Evolutionary conservation across 1,140 invertebrate species (phyloP).

Genomic region (Nephila pilipes): DNA sequence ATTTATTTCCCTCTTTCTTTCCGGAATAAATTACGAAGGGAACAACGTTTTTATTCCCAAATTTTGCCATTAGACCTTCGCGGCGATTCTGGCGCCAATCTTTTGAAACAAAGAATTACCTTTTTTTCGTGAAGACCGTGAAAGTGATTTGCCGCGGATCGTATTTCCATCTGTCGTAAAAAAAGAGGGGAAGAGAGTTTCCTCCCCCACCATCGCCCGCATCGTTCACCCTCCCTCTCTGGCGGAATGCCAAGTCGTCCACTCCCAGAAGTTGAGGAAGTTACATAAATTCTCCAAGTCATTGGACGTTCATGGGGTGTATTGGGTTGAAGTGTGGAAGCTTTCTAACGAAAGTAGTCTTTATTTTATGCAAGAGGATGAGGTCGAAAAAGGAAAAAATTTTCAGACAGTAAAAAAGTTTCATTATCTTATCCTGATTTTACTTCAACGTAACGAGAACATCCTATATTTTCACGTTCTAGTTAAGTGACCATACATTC

Average conservation of each 20-base stretch:
- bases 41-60: not conserved
- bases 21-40: not conserved
- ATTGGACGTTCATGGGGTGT: too few species aligned
- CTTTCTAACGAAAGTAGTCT: too few species aligned
- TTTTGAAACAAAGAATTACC: not conserved
- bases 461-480: too few species aligned
- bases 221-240: not conserved
- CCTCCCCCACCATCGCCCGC: not conserved
- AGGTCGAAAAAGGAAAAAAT: too few species aligned
- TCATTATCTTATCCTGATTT: too few species aligned
- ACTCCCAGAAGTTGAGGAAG: not conserved
- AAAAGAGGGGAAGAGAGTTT: not conserved
- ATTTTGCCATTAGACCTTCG: not conserved
- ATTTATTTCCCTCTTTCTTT: not conserved
- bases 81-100: not conserved
- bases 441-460: too few species aligned
- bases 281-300: too few species aligned
- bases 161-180: not conserved
- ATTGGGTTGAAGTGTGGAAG: too few species aligned
- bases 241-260: slow-evolving; percentile 18
- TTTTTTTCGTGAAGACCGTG: not conserved
- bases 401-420: too few species aligned
- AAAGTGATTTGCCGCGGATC: slow-evolving; percentile 10
- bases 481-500: too few species aligned
- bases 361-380: too few species aligned